A percentile compares a stretch with the other conserved stretches of the same genome.
Evolutionary conservation across 2,113 vertebrate genomes (phyloP).

Genomic region (Python bivittatus): DNA sequence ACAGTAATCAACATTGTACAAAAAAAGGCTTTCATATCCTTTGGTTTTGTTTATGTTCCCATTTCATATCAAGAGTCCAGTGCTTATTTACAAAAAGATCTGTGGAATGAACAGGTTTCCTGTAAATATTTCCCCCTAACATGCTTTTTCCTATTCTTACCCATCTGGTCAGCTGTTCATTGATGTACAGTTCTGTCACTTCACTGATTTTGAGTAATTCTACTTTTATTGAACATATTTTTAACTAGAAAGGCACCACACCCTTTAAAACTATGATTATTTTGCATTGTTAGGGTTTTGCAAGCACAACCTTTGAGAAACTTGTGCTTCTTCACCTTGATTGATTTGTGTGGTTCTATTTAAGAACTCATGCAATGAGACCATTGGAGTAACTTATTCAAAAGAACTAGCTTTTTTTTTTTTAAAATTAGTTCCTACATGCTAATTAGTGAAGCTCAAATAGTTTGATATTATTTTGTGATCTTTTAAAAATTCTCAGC

Average conservation of each 20-base stretch:
- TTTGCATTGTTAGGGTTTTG: slow-evolving; percentile 11
- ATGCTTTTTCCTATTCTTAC: neutral
- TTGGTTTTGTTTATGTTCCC: neutral
- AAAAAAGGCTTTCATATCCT: neutral
- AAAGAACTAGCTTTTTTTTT: slow-evolving; percentile 28
- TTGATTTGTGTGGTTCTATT: slow-evolving; percentile 28
- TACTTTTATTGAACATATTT: neutral
- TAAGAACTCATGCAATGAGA: slow-evolving; percentile 21
- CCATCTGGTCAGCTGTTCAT: neutral
- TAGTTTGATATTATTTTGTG: neutral
- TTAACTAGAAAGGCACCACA: neutral
- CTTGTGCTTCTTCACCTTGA: neutral
- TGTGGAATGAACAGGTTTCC: neutral
- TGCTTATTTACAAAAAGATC: neutral
- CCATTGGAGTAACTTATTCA: slow-evolving; percentile 13
- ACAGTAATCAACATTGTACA: neutral
- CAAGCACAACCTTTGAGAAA: slow-evolving; percentile 15
- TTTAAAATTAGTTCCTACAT: slow-evolving; percentile 22
- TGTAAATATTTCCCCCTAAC: neutral
- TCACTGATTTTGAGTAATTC: slow-evolving; percentile 10
- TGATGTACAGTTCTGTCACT: slow-evolving; percentile 4
- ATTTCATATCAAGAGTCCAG: neutral
- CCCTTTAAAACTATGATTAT: neutral
- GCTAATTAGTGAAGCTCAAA: neutral
- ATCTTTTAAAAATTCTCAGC: neutral